Percentiles rank a stretch among this genome's conserved stretches.
Evolutionary conservation across 2,113 vertebrate genomes (phyloP).

Genomic region (Nycticorax nycticorax): DNA sequence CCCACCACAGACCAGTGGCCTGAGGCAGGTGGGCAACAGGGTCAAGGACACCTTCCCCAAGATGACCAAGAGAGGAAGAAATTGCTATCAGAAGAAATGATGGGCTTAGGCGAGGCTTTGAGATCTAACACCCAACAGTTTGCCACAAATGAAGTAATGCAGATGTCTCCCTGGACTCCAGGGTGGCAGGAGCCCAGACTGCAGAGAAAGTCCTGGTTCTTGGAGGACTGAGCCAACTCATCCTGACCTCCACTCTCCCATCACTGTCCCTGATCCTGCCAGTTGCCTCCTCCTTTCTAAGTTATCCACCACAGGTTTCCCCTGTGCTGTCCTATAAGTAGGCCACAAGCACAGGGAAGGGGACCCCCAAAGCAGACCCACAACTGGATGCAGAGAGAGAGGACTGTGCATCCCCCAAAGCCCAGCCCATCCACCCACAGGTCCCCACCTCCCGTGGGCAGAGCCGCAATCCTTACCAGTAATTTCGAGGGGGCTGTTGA

Average conservation of each 20-base stretch:
- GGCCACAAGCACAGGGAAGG: not conserved
- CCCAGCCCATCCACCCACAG: not conserved
- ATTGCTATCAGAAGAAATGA: not conserved
- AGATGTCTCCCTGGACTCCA: not conserved
- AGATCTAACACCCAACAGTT: rapidly evolving
- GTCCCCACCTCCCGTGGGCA: rapidly evolving
- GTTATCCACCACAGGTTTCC: not conserved
- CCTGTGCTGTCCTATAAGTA: not conserved
- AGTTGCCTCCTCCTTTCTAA: not conserved
- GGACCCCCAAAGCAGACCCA: not conserved
- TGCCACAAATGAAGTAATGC: not conserved
- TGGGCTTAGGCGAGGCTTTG: not conserved
- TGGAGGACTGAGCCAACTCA: not conserved
- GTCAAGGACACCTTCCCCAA: not conserved
- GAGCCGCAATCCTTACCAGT: conserved; percentile 1
- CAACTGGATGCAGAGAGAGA: not conserved
- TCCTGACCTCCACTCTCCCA: not conserved
- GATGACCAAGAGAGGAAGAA: not conserved
- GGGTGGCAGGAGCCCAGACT: not conserved
- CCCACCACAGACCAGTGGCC: not conserved
- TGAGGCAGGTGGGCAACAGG: not conserved
- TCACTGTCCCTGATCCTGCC: not conserved
- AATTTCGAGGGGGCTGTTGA: conserved; percentile 24
- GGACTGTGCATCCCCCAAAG: rapidly evolving
- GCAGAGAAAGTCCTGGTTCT: not conserved